Evolutionary conservation across 2,888 invertebrate species (phyloP).

Genomic region (Melieria crassipennis): DNA sequence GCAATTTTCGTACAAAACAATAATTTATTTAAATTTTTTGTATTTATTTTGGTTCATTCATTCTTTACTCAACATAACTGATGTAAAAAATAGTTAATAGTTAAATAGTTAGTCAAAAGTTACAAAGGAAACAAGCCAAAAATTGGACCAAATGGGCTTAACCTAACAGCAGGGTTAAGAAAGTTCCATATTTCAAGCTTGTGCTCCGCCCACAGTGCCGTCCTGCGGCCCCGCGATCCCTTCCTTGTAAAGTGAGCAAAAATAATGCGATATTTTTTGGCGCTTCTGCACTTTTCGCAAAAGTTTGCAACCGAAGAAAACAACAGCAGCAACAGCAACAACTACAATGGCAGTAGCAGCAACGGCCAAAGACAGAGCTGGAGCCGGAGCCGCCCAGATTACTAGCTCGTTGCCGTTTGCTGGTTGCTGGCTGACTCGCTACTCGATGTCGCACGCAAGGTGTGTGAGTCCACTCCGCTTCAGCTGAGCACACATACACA

Average conservation of each 20-base stretch:
- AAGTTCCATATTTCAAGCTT: neutral
- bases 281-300: conserved; percentile 1
- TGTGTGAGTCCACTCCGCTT: neutral
- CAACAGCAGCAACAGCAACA: neutral
- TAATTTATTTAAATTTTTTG: too few species aligned
- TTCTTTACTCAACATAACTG: too few species aligned
- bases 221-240: too few species aligned
- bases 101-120: too few species aligned
- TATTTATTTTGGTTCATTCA: too few species aligned
- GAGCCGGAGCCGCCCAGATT: too few species aligned
- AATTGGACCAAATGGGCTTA: too few species aligned
- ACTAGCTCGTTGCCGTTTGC: neutral
- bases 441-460: neutral
- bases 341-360: neutral
- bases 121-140: too few species aligned
- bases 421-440: neutral
- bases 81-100: too few species aligned
- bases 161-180: too few species aligned
- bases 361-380: neutral
- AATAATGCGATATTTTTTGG: conserved; percentile 1
- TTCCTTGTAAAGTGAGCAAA: neutral
- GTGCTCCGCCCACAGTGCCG: too few species aligned
- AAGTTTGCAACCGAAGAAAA: neutral
- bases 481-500: neutral
- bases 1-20: too few species aligned